These are phyloP conservation scores for Eilema griseolum DNA, from an alignment of 2,888 invertebrate species.

Conservation along the genomic window DNA sequence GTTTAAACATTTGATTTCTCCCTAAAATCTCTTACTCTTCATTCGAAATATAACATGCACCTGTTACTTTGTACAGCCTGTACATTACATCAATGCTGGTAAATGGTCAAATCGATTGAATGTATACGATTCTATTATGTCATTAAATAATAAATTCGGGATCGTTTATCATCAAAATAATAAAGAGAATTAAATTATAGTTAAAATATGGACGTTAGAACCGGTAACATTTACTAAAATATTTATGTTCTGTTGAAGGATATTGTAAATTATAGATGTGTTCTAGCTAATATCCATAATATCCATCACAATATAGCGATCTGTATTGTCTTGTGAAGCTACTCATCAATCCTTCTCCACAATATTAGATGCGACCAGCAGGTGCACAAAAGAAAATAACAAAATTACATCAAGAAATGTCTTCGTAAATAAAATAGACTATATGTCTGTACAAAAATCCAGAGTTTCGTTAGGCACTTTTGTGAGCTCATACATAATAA, in stretches of 20 bases:
- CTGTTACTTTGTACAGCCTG: no score
- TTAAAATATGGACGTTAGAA: not conserved
- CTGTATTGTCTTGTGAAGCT: not conserved
- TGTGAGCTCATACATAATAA: constrained; percentile 53
- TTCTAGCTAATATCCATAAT: not conserved
- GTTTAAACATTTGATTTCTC: no score
- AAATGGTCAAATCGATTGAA: no score
- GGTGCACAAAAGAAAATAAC: constrained; percentile 19
- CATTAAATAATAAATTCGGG: not conserved
- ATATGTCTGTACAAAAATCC: constrained; percentile 40
- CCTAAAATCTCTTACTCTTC: no score
- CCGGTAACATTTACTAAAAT: not conserved
- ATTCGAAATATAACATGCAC: no score
- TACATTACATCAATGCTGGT: no score
- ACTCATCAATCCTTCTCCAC: constrained; percentile 17
- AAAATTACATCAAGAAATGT: constrained; percentile 20
- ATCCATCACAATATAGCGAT: constrained; percentile 3
- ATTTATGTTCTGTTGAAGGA: not conserved
- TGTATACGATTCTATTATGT: not conserved
- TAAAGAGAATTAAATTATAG: not conserved
- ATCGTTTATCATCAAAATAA: not conserved
- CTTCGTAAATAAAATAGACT: constrained; percentile 22
- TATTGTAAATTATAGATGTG: not conserved
- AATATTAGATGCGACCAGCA: constrained; percentile 17
- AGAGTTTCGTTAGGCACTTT: constrained; percentile 25